Evolutionary conservation across 2,888 invertebrate genomes (phyloP), one percentile per base, ranked within the genome.

Genomic region (Catocala nupta): DNA sequence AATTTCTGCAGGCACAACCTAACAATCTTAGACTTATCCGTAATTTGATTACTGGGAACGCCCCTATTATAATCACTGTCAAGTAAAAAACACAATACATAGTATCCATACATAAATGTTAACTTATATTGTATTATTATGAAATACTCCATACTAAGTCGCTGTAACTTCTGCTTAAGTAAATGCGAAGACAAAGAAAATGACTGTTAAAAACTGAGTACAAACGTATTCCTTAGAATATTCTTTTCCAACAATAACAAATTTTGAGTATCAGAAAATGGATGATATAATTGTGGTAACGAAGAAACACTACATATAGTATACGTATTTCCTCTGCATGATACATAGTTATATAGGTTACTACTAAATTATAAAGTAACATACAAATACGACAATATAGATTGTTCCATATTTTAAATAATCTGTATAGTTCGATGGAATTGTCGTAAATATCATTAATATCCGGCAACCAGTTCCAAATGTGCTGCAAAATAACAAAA

Each of bases 211-310:
- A 59, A 70, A 63, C 53, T 61, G 54, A 68, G 58, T 67, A 71
- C 61, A 67, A 72, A 66, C 25, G 11, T 63, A 63, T 68, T 51
- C 5, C 48, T 63, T 62, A 74, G 34, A 71, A 69, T 65, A 58
- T 70, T 66, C 44, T 65, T 57, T 70, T 68, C 60, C 76, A 80
- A 77, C 76, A 74, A 74, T 79, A 81, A 81, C 80, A 82, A 75
- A 64, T 71, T 77, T 78, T 57, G 67, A 78, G 70, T 73, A 71
- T 76, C 77, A 59, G 68, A 74, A 71, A 67, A 78, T 39, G 8
- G 6, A 39, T 39, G 36, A 39, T 39, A 39, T 0, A 6, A 39
- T 8, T 39, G 9, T 6, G 5, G 8, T 39, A 39, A 39, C 36
- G 36, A 39, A 39, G 36, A 39, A 39, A 39, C 8, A 8, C 5